Evolutionary conservation across 64 coral and sea anemone species (phyloP).

Genomic region (Stichodactyla helianthus): DNA sequence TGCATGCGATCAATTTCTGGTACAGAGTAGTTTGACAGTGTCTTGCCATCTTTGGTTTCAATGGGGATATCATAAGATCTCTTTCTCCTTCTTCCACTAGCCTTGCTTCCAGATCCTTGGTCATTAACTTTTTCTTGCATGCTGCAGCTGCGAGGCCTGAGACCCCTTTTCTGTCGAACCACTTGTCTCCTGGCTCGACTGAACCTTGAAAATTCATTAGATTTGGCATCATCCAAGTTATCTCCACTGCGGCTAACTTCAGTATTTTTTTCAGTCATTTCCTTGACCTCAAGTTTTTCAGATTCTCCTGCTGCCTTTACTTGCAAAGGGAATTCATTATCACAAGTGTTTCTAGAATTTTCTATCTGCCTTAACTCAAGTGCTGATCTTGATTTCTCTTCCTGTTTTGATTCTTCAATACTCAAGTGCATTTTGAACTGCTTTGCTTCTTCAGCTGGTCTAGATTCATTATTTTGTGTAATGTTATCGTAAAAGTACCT

Average conservation of each 20-base stretch:
- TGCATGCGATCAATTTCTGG: slow-evolving; percentile 29
- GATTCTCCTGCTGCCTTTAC: not conserved
- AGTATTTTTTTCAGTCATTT: not conserved
- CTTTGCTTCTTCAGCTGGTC: not conserved
- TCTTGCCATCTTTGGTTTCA: slow-evolving; percentile 40
- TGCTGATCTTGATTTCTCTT: slow-evolving; percentile 9
- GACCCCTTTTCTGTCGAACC: not conserved
- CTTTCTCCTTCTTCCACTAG: slow-evolving; percentile 15
- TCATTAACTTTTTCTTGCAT: not conserved
- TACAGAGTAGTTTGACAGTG: not conserved
- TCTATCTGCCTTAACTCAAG: slow-evolving; percentile 3
- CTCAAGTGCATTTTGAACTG: slow-evolving; percentile 4
- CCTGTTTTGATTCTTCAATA: slow-evolving; percentile 16
- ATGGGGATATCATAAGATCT: slow-evolving; percentile 34
- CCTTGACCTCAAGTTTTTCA: slow-evolving; percentile 3
- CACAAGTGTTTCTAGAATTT: not conserved
- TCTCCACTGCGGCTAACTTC: not conserved
- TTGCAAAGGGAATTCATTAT: not conserved
- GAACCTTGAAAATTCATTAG: slow-evolving; percentile 3
- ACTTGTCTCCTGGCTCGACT: slow-evolving; percentile 4
- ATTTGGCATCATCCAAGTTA: not conserved
- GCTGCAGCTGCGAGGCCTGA: slow-evolving; percentile 11
- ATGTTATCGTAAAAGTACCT: slow-evolving; percentile 21
- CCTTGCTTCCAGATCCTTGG: not conserved
- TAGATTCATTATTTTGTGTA: not conserved